phyloP scores from a whole-genome alignment of 2,113 vertebrate species.

The Phalacrocorax brasilianus region DNA sequence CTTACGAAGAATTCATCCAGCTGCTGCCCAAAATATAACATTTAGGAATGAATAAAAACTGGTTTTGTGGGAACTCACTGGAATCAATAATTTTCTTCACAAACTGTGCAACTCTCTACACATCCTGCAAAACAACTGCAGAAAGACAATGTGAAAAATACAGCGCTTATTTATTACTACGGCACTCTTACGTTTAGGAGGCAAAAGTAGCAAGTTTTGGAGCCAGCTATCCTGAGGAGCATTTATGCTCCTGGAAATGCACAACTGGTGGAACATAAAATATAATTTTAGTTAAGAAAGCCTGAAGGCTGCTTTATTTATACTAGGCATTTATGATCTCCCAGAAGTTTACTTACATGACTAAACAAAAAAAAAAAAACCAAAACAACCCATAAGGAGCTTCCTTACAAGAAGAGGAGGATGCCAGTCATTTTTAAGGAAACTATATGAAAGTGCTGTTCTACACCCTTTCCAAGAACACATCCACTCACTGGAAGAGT shows the following conservation, averaged over 20 bases:
- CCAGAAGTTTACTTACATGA: background rate
- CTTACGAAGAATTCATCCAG: background rate
- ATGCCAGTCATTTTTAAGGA: background rate
- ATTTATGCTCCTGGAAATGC: background rate
- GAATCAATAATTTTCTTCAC: background rate
- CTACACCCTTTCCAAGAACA: background rate
- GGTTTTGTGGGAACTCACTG: background rate
- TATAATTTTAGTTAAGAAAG: background rate
- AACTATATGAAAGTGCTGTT: background rate
- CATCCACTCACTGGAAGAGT: background rate
- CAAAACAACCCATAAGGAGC: background rate
- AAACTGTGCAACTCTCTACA: background rate
- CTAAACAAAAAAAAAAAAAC: background rate
- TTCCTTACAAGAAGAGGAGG: background rate
- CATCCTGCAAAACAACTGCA: background rate
- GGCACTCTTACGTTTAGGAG: background rate
- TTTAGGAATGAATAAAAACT: background rate
- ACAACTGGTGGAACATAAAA: background rate
- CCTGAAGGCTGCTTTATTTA: background rate
- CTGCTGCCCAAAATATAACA: background rate
- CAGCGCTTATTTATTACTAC: background rate
- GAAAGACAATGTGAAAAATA: background rate
- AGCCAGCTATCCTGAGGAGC: background rate
- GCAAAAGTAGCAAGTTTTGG: background rate
- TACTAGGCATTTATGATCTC: background rate